A percentile compares a stretch with the other conserved stretches of the same genome.
Conservation (phyloP, 2,888 invertebrate species). For the Latrodectus hesperus region DNA sequence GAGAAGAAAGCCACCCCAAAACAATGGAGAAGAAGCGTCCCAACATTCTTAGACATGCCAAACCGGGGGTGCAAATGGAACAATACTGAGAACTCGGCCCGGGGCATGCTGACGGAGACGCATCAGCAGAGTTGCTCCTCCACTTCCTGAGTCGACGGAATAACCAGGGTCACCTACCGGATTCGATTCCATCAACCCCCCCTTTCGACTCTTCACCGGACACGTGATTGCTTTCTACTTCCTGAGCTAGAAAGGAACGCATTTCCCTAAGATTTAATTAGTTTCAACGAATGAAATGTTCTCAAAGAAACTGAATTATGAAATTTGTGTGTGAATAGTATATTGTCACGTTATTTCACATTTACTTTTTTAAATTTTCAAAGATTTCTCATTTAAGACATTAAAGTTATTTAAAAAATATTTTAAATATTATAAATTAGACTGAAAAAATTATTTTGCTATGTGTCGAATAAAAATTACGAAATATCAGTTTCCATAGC, state of each 20-base stretch:
- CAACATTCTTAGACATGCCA: slow-evolving; percentile 35
- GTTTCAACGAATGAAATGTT: too few species aligned
- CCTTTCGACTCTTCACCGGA: not conserved
- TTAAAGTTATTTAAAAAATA: too few species aligned
- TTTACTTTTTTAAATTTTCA: too few species aligned
- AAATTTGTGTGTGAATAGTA: too few species aligned
- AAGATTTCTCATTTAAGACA: too few species aligned
- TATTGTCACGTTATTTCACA: too few species aligned
- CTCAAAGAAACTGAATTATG: too few species aligned
- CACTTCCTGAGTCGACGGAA: slow-evolving; percentile 37
- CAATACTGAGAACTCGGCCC: slow-evolving; percentile 66
- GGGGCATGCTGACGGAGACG: slow-evolving; percentile 18
- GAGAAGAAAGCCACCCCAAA: slow-evolving; percentile 2
- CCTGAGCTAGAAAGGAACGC: not conserved
- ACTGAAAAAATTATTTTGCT: too few species aligned
- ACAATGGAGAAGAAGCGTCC: slow-evolving; percentile 45
- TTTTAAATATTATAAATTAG: too few species aligned
- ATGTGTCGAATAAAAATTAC: too few species aligned
- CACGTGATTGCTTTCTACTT: not conserved
- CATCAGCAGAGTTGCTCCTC: slow-evolving; percentile 10
- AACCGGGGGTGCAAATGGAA: slow-evolving; percentile 16
- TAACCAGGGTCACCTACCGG: slow-evolving; percentile 35
- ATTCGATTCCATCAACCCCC: not conserved
- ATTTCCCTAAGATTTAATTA: too few species aligned
- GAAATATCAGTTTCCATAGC: too few species aligned